Conservation (phyloP, 2,888 invertebrate genomes). For the Acholoe squamosa region DNA sequence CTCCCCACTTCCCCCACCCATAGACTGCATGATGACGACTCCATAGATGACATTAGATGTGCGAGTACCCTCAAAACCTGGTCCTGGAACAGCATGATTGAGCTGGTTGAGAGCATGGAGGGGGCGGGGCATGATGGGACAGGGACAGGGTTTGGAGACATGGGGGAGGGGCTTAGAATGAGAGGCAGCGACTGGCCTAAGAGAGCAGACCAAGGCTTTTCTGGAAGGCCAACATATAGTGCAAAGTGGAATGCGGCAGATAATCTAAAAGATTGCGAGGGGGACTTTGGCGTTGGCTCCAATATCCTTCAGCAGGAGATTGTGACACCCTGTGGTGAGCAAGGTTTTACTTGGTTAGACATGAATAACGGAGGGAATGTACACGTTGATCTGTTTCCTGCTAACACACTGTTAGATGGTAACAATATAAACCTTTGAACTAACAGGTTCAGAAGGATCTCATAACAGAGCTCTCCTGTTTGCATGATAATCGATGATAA, state of each 20-base stretch:
- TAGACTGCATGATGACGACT: slow-evolving; percentile 40
- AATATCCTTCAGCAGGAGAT: slow-evolving; percentile 66
- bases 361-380: too few relatives aligned
- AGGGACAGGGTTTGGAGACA: neutral
- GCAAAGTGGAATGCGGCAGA: neutral
- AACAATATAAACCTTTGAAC: too few relatives aligned
- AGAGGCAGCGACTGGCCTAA: neutral
- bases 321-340: slow-evolving; percentile 68
- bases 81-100: slow-evolving; percentile 52
- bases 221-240: neutral
- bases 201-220: neutral
- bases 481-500: too few relatives aligned
- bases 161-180: neutral
- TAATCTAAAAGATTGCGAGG: neutral
- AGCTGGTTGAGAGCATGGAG: neutral
- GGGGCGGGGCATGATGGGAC: neutral
- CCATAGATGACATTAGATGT: neutral
- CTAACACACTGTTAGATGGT: too few relatives aligned
- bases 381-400: too few relatives aligned
- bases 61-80: slow-evolving; percentile 31
- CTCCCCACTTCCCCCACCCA: neutral
- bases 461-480: too few relatives aligned
- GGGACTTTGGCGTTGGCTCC: neutral
- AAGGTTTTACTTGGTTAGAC: neutral
- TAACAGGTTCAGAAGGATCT: too few relatives aligned